These are phyloP conservation scores for Streptopelia turtur DNA, from an alignment of 2,797 vertebrate species.

Conservation along the genomic window DNA sequence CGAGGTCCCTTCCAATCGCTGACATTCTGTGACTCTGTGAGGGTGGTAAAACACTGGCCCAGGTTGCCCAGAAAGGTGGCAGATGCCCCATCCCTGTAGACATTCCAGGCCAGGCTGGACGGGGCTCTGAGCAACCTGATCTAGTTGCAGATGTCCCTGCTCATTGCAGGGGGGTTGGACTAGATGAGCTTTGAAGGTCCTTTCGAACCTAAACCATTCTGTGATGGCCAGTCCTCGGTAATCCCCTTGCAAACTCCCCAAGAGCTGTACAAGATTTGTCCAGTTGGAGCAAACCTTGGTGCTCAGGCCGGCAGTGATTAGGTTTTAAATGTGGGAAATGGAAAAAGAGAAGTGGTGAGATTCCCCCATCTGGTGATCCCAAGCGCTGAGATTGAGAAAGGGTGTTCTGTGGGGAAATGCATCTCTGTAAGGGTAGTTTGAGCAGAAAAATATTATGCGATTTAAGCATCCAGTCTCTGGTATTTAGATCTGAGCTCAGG, in stretches of 20 bases:
- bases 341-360: background rate
- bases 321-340: background rate
- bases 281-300: no score
- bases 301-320: rapidly evolving
- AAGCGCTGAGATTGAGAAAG: background rate
- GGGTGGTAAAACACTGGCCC: no score
- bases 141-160: no score
- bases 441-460: rapidly evolving
- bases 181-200: no score
- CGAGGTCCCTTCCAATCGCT: no score
- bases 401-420: rapidly evolving
- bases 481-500: background rate
- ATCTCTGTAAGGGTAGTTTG: background rate
- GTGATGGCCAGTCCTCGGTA: background rate
- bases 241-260: rapidly evolving
- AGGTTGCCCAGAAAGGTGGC: no score
- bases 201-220: no score
- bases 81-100: no score
- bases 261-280: rapidly evolving
- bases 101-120: no score
- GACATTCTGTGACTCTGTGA: no score
- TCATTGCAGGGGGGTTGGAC: no score
- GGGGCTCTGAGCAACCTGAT: no score
- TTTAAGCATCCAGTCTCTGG: rapidly evolving
- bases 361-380: rapidly evolving